phyloP scores from a whole-genome alignment of 2,113 vertebrate genomes.

The Athene noctua region DNA sequence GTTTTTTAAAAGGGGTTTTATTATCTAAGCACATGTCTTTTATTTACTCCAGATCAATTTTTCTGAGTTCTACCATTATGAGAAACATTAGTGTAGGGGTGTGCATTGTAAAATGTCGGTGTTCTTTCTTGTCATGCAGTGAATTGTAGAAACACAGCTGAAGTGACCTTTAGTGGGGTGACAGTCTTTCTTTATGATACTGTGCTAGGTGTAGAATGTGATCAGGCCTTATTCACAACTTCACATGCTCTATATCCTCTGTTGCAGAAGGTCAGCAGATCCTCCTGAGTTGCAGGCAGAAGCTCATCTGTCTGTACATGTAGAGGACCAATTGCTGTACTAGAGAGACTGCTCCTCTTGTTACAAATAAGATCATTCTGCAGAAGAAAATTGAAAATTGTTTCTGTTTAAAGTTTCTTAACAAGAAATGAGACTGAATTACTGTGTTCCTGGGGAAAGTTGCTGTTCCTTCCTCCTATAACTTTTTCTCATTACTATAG shows the following conservation, averaged over 20 bases:
- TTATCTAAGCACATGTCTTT: conserved; percentile 45
- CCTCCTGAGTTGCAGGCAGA: background rate
- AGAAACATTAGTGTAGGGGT: background rate
- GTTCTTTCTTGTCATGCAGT: background rate
- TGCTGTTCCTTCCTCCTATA: background rate
- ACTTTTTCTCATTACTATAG: background rate
- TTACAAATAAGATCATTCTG: background rate
- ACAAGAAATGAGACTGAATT: background rate
- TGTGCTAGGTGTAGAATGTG: background rate
- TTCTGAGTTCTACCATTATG: conserved; percentile 4
- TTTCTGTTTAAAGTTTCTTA: background rate
- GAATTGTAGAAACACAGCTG: background rate
- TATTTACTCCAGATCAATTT: conserved; percentile 39
- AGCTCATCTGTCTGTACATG: background rate
- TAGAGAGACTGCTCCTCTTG: background rate
- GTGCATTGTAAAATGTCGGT: background rate
- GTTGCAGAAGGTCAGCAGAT: background rate
- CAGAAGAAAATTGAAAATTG: background rate
- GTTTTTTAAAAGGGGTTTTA: conserved; percentile 23
- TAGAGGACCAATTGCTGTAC: background rate
- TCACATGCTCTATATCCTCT: background rate
- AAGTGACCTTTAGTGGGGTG: background rate
- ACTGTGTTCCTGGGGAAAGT: background rate
- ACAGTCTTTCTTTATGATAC: background rate
- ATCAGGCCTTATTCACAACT: background rate